A percentile compares a stretch with the other conserved stretches of the same genome.
Conservation (phyloP, 2,888 invertebrate species). For the Tanytarsus gracilentus region DNA sequence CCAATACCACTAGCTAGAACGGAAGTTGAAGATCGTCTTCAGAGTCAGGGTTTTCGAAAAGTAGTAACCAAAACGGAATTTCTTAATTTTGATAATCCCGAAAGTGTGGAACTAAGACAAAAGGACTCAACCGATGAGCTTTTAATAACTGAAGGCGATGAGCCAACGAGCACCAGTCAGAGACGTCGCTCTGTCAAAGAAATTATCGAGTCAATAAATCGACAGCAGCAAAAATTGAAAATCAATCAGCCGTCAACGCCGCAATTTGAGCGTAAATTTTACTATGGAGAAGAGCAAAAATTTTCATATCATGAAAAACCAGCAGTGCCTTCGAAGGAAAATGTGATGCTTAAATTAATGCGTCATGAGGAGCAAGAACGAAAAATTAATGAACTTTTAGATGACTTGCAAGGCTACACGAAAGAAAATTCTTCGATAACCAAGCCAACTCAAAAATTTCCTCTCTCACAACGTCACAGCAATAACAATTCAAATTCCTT, state of each 20-base stretch:
- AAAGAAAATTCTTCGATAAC: conserved; percentile 3
- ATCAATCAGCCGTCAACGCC: conserved; percentile 33
- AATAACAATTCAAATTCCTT: conserved; percentile 12
- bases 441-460: conserved; percentile 13
- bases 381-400: conserved; percentile 7
- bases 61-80: background rate
- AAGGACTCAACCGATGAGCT: background rate
- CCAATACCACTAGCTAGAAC: conserved; percentile 27
- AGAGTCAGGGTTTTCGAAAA: background rate
- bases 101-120: conserved; percentile 4
- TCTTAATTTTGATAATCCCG: background rate
- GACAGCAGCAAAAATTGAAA: conserved; percentile 39
- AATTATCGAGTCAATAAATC: conserved; percentile 43
- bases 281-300: background rate
- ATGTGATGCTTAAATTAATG: background rate
- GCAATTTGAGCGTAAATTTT: background rate
- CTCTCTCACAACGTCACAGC: background rate
- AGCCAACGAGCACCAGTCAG: conserved; percentile 26
- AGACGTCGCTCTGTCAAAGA: conserved; percentile 33
- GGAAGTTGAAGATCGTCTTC: conserved; percentile 11
- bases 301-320: conserved; percentile 14
- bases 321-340: conserved; percentile 1
- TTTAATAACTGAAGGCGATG: background rate
- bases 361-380: background rate
- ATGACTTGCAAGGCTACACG: conserved; percentile 8